A percentile compares a stretch with the other conserved stretches of the same genome.
Conservation (phyloP, 2,888 invertebrate genomes). For the Acanthopleura granulata region DNA sequence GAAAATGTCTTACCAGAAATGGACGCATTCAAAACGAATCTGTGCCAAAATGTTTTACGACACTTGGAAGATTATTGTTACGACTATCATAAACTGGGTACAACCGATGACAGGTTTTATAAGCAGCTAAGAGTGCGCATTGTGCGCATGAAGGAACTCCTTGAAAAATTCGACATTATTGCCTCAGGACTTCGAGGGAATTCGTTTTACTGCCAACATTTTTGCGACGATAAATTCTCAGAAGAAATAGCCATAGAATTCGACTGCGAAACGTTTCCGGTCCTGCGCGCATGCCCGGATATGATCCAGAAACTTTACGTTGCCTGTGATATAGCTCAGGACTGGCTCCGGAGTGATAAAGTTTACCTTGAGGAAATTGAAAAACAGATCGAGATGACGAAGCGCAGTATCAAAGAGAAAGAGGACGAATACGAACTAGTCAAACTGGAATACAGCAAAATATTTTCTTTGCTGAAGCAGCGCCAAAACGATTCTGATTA, state of each 20-base stretch:
- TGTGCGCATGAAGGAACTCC: constrained; percentile 10
- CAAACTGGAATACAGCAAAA: constrained; percentile 19
- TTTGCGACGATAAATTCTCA: constrained; percentile 24
- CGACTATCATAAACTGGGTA: constrained; percentile 24
- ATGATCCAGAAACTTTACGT: constrained; percentile 26
- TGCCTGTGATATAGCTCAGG: constrained; percentile 20
- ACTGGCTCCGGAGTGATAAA: constrained; percentile 30
- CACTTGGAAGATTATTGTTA: constrained; percentile 25
- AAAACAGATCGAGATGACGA: constrained; percentile 23
- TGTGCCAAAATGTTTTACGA: constrained; percentile 20
- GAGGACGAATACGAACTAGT: neutral
- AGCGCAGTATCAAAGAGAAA: constrained; percentile 16
- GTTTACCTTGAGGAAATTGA: constrained; percentile 24
- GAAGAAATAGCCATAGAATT: constrained; percentile 23
- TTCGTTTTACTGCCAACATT: neutral
- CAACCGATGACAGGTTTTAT: constrained; percentile 25
- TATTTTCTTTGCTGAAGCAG: constrained; percentile 21
- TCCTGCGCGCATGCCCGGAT: constrained; percentile 22
- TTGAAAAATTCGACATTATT: constrained; percentile 20
- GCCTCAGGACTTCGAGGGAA: neutral
- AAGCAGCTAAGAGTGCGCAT: constrained; percentile 12
- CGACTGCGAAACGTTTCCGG: constrained; percentile 23
- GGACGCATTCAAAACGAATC: neutral
- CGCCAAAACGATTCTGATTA: constrained; percentile 19
- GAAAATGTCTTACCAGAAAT: neutral